Conservation (phyloP, 1,140 invertebrate species). For the Calephelis virginiensis region DNA sequence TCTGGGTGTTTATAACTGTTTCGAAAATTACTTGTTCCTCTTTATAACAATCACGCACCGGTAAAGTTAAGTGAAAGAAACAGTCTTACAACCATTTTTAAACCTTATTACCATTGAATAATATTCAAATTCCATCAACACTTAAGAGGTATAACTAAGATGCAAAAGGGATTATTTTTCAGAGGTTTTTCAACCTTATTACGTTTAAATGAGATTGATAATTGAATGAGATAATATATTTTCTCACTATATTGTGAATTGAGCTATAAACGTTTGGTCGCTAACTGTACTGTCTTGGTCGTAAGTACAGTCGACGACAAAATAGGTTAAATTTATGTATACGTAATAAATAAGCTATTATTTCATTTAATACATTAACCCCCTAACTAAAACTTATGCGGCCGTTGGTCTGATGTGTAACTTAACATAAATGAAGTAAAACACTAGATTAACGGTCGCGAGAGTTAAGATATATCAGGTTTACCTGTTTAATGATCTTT, state of each 20-base stretch:
- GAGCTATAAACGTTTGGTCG: slow-evolving; percentile 7
- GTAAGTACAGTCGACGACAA: not conserved
- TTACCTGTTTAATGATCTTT: too few species aligned
- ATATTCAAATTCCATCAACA: not conserved
- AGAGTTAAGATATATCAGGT: too few species aligned
- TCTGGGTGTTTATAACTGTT: slow-evolving; percentile 1
- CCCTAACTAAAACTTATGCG: too few species aligned
- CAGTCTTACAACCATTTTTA: not conserved
- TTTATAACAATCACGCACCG: slow-evolving; percentile 2
- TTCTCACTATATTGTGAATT: slow-evolving; percentile 12
- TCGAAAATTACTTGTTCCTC: not conserved
- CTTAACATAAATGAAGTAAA: too few species aligned
- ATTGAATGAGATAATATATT: not conserved
- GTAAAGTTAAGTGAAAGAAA: not conserved
- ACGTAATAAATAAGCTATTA: too few species aligned
- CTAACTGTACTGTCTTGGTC: slow-evolving; percentile 14
- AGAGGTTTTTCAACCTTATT: not conserved
- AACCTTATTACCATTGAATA: not conserved
- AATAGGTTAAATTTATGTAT: too few species aligned
- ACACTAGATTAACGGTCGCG: too few species aligned
- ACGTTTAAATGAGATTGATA: not conserved
- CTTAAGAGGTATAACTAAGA: not conserved
- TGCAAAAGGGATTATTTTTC: not conserved
- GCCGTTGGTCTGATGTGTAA: too few species aligned
- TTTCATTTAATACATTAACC: too few species aligned